Base-by-base conservation (phyloP, 2,113 vertebrate genomes). In the Thalassoma bifasciatum region DNA sequence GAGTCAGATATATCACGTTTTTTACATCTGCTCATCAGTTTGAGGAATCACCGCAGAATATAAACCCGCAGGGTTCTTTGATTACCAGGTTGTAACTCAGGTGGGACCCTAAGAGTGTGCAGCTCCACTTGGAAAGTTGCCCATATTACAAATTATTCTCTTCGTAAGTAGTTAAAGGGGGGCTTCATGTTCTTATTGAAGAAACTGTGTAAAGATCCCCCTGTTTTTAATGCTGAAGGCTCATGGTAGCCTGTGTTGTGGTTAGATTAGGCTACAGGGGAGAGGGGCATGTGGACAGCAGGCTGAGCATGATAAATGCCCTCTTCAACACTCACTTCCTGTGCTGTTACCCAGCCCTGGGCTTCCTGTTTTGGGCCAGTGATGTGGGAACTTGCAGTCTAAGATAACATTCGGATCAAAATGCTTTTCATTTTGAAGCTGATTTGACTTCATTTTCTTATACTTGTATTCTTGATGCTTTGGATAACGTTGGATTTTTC, bases 321-420 rank as follows among this genome's bases (percentile, higher is more conserved):
- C 78, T 56, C 58, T 79, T 61, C 67, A 76, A 51, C 30, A 65
- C 52, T 46, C 36, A 59, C 90, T 81, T 90, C 92, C 91, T 90
- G 88, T 84, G 68, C 67, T 65, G 79, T 64, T 23, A 16, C 56
- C 64, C 50, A 56, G 44, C 78, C 52, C 21, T 49, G 9, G 30
- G 67, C 71, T 86, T 87, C 83, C 80, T 89, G 72, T 83, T 65
- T 68, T 81, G 44, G 64, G 21, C 42, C 68, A 62, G 26, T 57
- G 26, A 60, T 69, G 34, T 44, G 26, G 44, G 40, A 58, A 63
- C 53, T 40, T 22, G 36, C 61, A 57, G 52, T 42, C 11, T 21
- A 4, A 66, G 40, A 70, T 12, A 36, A 56, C 40, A 59, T 21
- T 1, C 24, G 53, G 49, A 59, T 42, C 2, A 21, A 11, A 4